Conservation (phyloP, 23 tunicate species). For the Trididemnum miniatum region DNA sequence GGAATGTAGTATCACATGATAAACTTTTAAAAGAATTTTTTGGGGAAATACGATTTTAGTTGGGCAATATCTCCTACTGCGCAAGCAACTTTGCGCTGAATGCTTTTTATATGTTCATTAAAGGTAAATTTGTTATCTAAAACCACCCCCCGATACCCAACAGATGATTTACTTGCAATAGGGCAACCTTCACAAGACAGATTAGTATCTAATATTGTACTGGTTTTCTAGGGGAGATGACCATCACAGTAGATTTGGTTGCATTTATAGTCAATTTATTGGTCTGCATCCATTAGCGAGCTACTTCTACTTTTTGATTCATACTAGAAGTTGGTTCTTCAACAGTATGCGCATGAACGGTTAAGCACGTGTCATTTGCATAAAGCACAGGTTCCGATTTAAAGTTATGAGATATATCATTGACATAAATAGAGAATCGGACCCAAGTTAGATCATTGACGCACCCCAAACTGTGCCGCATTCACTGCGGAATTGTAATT, state of each 20-base stretch:
- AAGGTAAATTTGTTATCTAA: neutral
- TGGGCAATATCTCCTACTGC: neutral
- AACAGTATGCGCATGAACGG: neutral
- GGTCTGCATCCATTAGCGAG: neutral
- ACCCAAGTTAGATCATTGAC: no score
- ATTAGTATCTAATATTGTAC: no score
- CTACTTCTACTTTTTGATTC: neutral
- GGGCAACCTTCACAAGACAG: neutral
- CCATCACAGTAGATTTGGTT: neutral
- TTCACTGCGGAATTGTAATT: no score
- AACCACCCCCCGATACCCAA: neutral
- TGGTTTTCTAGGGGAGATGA: neutral
- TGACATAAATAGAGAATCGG: neutral
- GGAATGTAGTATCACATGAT: neutral
- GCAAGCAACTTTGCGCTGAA: neutral
- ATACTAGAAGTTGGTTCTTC: neutral
- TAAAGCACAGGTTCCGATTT: neutral
- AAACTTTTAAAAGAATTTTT: neutral
- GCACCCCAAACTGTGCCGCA: no score
- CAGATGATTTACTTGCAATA: neutral
- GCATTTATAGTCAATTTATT: neutral
- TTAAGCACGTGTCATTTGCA: neutral
- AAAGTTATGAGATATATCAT: neutral
- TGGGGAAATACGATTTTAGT: neutral
- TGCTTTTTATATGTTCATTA: neutral